Conservation (phyloP, 2,797 vertebrate species). For the Galagoides demidoff region DNA sequence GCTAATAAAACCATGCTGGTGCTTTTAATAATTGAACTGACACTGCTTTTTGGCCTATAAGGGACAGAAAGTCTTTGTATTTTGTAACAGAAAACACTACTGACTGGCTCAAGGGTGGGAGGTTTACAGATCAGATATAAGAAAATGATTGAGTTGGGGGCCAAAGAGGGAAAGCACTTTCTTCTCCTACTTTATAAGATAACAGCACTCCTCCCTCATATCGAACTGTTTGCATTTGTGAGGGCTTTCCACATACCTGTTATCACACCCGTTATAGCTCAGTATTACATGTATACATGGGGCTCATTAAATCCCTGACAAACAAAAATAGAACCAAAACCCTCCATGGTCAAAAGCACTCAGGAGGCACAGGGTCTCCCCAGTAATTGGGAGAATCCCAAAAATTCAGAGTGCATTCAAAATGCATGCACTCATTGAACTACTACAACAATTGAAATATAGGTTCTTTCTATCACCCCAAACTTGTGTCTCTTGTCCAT, state of each 20-base stretch:
- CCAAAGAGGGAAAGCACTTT: neutral
- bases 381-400: neutral
- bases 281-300: neutral
- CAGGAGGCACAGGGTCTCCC: neutral
- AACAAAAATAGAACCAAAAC: neutral
- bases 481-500: neutral
- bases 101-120: neutral
- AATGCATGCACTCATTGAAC: neutral
- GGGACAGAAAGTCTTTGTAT: neutral
- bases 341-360: neutral
- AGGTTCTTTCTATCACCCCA: neutral
- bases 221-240: neutral
- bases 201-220: neutral
- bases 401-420: neutral
- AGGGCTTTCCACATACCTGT: neutral
- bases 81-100: neutral
- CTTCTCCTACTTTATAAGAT: neutral
- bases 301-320: neutral
- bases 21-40: neutral
- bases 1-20: neutral
- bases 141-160: neutral
- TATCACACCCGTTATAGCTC: neutral
- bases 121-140: neutral
- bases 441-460: neutral
- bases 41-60: neutral